Evolutionary conservation across 2,888 invertebrate species (phyloP), one percentile per base, ranked within the genome.

Genomic region (Pogonocherus hispidulus): DNA sequence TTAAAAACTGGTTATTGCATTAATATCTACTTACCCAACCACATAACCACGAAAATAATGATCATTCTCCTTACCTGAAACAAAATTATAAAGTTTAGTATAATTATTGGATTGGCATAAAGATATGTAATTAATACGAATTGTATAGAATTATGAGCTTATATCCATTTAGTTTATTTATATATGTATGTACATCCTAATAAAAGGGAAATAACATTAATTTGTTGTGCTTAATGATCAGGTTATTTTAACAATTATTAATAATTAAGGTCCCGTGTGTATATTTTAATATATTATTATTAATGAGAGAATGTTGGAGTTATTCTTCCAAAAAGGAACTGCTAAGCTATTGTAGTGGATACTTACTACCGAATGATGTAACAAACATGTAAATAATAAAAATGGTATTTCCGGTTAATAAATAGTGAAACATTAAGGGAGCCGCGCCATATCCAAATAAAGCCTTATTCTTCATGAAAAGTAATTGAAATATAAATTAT

Each of bases 81-180:
- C 57, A 57, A 41, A 57, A 57, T 44, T 44, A 6, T 16, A 27
- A 27, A 41, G 16, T 4, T 32, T 14, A 41, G 14, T 23, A 57
- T 46, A 55, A 41, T 41, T 2, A 52, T 4, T 41, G 20, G n/a
- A 37, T 54, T 54, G 27, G 14, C 18, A 16, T 35, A 35, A 35
- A 27, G 19, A 18, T 18, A 35, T 35, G 20, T 41, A 56, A 56
- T 56, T 56, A 56, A 35, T n/a, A n/a, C 19, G 37, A 56, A 56
- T 56, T 20, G 41, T 37, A 56, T 41, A 56, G 35, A 18, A 56
- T 56, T 56, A 37, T 11, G n/a, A 4, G 6, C 35, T 4, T 35
- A 56, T n/a, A 47, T 47, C 6, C 8, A 27, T 5, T 27, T 27
- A 27, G 8, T 8, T 27, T 5, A 3, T 27, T 27, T 27, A 27